A percentile compares a stretch with the other conserved stretches of the same genome.
phyloP scores from a whole-genome alignment of 2,113 vertebrate genomes.

The Podocnemis expansa region DNA sequence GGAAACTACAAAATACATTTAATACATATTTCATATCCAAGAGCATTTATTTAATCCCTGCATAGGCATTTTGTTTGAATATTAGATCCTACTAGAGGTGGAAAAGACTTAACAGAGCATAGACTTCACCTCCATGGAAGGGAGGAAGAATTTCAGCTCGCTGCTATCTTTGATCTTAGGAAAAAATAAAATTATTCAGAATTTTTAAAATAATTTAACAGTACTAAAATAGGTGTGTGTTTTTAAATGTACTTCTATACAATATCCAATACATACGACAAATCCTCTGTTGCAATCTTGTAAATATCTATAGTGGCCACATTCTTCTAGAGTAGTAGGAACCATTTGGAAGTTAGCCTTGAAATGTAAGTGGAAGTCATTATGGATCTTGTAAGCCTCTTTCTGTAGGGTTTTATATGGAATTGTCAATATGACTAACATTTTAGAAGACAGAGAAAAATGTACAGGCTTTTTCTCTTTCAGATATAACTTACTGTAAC shows the following conservation, averaged over 20 bases:
- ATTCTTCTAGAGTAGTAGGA: not conserved
- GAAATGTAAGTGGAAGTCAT: not conserved
- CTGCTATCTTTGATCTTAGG: conserved; percentile 47
- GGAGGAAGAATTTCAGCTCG: not conserved
- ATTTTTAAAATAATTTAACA: conserved; percentile 20
- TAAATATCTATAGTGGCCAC: not conserved
- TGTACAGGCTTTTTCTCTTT: not conserved
- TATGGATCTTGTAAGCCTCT: not conserved
- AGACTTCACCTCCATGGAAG: conserved; percentile 37
- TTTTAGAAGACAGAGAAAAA: not conserved
- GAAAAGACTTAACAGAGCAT: conserved; percentile 6
- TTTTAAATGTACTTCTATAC: not conserved
- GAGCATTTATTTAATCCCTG: conserved; percentile 19
- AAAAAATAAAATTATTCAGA: conserved; percentile 47
- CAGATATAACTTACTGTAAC: not conserved
- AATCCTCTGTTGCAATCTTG: not conserved
- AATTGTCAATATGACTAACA: not conserved
- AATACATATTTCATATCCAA: conserved; percentile 35
- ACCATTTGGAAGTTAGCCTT: not conserved
- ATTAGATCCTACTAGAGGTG: conserved; percentile 51
- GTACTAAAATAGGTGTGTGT: conserved; percentile 15
- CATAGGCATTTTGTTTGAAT: conserved; percentile 40
- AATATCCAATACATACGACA: not conserved
- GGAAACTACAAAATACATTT: conserved; percentile 24
- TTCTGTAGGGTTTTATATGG: not conserved